A percentile compares a stretch with the other conserved stretches of the same genome.
These are phyloP conservation scores for Phoronis australis DNA, from an alignment of 2,888 invertebrate genomes.

Conservation along the genomic window DNA sequence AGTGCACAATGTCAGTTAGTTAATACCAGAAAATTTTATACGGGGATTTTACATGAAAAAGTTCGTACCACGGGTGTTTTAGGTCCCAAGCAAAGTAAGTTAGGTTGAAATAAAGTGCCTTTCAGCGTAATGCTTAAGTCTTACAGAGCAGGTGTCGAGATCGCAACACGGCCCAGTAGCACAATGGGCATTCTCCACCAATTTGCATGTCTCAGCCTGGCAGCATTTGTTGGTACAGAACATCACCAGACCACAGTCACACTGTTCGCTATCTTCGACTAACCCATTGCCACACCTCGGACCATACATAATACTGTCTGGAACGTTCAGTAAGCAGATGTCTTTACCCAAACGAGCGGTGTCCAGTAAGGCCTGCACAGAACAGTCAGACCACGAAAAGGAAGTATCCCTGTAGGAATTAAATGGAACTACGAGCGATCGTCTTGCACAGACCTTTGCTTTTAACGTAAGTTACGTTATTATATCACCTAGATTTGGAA, in stretches of 20 bases:
- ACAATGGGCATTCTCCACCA: slow-evolving; percentile 82
- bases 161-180: slow-evolving; percentile 93
- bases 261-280: slow-evolving; percentile 93
- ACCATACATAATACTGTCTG: slow-evolving; percentile 58
- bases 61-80: no score
- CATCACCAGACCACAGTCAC: slow-evolving; percentile 73
- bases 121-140: no score
- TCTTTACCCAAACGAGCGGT: slow-evolving; percentile 96
- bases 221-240: slow-evolving; percentile 72
- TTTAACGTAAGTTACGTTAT: no score
- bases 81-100: no score
- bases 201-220: slow-evolving; percentile 77
- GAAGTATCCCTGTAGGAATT: no score
- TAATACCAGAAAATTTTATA: no score
- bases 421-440: no score
- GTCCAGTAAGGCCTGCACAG: slow-evolving; percentile 78
- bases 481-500: no score
- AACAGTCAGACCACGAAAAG: slow-evolving; percentile 97
- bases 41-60: no score
- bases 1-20: no score
- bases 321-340: slow-evolving; percentile 89
- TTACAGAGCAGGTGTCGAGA: slow-evolving; percentile 60
- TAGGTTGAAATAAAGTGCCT: no score
- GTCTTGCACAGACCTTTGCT: no score
- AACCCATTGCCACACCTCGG: slow-evolving; percentile 95